Conservation (phyloP, 1,140 invertebrate species). For the Calliphora vicina region DNA sequence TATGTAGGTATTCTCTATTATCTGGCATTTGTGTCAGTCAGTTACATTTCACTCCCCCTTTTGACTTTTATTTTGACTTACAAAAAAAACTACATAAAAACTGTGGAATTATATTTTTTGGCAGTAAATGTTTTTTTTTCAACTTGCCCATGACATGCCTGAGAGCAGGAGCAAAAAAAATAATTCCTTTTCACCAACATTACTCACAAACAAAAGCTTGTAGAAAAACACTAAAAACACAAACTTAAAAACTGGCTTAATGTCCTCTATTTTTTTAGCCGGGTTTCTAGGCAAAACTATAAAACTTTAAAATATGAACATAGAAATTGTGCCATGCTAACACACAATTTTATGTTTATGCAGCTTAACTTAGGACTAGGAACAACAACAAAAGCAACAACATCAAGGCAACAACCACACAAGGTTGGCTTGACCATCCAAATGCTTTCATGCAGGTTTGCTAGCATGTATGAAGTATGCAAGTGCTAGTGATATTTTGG, state of each 20-base stretch:
- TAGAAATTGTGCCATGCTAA: slow-evolving; percentile 20
- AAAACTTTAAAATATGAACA: background rate
- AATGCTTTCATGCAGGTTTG: background rate
- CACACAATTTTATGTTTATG: background rate
- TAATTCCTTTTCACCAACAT: background rate
- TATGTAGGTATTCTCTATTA: no score
- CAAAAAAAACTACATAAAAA: background rate
- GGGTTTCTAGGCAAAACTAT: background rate
- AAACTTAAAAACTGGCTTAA: background rate
- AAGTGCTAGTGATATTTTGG: background rate
- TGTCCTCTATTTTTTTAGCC: background rate
- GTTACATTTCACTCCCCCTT: background rate
- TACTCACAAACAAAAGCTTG: background rate
- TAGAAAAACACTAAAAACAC: background rate
- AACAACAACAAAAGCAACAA: background rate
- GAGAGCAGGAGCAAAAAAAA: background rate
- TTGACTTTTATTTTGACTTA: background rate
- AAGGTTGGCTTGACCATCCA: background rate
- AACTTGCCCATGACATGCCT: background rate
- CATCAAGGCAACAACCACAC: background rate
- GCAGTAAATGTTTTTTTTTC: background rate
- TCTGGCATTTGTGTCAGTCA: background rate
- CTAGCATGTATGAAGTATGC: no score
- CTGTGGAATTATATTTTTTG: background rate
- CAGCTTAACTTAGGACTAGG: background rate